Evolutionary conservation across 2,113 vertebrate genomes (phyloP), one percentile per base, ranked within the genome.

Genomic region (Vimba vimba): DNA sequence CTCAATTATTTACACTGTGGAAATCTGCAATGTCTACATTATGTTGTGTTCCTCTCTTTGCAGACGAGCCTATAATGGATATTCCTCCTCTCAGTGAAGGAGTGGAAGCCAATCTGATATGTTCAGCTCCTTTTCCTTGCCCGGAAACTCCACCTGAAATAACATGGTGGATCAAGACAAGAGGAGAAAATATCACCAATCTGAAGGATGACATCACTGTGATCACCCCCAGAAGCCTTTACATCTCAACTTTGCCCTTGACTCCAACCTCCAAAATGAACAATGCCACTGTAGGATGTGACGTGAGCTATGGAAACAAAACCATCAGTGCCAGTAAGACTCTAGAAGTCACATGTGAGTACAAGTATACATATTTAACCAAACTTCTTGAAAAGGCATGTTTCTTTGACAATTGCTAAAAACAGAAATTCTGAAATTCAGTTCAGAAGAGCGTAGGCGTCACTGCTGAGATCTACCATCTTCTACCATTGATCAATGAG

Each of bases 71-170:
- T 86, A 78, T 3, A 9, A n/a, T 93, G 57, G 30, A 0, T 27
- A 0, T 84, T 90, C 89, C 88, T 84, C 47, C 76, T 10, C 71
- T 93, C 85, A 89, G 21, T 1, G 91, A 85, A 43, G 90, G 88
- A 80, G 76, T 85, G 6, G 25, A 71, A 86, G 21, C 79, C 87
- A 86, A 82, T 10, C 88, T 93, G 76, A 92, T 73, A 89, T 94
- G 91, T 7, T 15, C 0, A 47, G 91, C 91, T 85, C 91, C 91
- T 66, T 88, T 45, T 78, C 79, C 89, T 79, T 93, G 93, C 85
- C 89, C 90, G 81, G 83, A 45, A 79, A 25, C 82, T 60, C 64
- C 23, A 45, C 90, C 91, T 45, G 0, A 74, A 0, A 86, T 93
- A 78, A 91, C 55, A 83, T 93, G 89, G 90, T 87, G 1, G 15